Evolutionary conservation across 1,140 invertebrate genomes (phyloP).

Genomic region (Hirudo medicinalis): DNA sequence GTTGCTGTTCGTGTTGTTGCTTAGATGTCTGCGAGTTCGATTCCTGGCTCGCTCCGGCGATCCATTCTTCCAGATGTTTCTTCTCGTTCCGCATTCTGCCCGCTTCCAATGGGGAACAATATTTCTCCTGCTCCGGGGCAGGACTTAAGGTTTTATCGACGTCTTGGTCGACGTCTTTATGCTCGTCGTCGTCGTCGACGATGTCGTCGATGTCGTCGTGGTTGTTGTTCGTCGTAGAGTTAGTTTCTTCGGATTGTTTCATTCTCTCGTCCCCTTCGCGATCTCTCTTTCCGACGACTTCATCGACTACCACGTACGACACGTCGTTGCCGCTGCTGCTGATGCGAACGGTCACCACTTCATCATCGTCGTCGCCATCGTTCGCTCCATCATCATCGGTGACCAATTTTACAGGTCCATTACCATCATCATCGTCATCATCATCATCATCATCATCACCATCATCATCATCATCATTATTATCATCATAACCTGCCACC

Average conservation of each 20-base stretch:
- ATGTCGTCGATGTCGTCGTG: not conserved
- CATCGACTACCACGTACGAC: not conserved
- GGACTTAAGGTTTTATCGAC: not conserved
- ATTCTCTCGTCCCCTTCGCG: not conserved
- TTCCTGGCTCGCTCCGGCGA: no score
- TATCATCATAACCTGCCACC: no score
- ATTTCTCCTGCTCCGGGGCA: no score
- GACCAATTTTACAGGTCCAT: not conserved
- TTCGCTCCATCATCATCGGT: not conserved
- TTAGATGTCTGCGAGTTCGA: no score
- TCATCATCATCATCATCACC: not conserved
- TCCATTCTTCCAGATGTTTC: no score
- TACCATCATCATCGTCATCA: not conserved
- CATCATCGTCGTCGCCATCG: not conserved
- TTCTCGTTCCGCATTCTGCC: no score
- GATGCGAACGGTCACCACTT: not conserved
- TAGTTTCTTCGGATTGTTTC: not conserved
- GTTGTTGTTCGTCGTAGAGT: not conserved
- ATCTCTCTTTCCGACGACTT: not conserved
- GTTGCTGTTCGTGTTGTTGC: no score
- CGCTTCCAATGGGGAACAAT: no score
- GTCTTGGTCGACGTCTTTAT: not conserved
- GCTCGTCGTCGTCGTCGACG: not conserved
- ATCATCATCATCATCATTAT: not conserved
- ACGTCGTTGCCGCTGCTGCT: slow-evolving; percentile 1